Conservation (phyloP, 2,113 vertebrate species). For the Morone chrysops region DNA sequence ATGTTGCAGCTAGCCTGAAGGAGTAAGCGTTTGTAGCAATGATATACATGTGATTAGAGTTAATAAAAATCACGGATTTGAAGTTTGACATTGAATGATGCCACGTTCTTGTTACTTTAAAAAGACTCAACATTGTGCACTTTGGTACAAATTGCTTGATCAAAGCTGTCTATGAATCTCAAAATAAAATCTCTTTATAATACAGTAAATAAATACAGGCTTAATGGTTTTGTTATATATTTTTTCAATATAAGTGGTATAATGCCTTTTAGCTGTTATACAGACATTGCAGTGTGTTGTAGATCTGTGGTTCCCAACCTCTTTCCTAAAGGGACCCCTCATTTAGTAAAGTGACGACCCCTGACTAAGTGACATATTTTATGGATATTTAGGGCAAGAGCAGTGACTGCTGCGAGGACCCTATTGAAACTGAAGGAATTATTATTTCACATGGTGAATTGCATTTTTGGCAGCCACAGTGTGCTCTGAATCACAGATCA, state of each 20-base stretch:
- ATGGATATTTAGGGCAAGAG: too few relatives aligned
- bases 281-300: background rate
- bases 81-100: background rate
- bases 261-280: background rate
- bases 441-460: too few relatives aligned
- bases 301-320: too few relatives aligned
- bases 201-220: background rate
- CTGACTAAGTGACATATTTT: too few relatives aligned
- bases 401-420: too few relatives aligned
- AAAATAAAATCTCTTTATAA: background rate
- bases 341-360: too few relatives aligned
- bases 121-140: background rate
- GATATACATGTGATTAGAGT: background rate
- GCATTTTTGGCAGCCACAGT: too few relatives aligned
- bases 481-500: too few relatives aligned
- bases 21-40: background rate
- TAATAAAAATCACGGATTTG: background rate
- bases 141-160: background rate
- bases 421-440: too few relatives aligned
- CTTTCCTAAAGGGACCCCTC: too few relatives aligned
- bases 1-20: background rate
- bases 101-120: background rate
- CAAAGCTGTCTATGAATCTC: background rate
- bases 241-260: background rate
- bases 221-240: background rate